A percentile compares a stretch with the other conserved stretches of the same genome.
Conservation (phyloP, 2,888 invertebrate genomes). For the Nymphalis urticae region DNA sequence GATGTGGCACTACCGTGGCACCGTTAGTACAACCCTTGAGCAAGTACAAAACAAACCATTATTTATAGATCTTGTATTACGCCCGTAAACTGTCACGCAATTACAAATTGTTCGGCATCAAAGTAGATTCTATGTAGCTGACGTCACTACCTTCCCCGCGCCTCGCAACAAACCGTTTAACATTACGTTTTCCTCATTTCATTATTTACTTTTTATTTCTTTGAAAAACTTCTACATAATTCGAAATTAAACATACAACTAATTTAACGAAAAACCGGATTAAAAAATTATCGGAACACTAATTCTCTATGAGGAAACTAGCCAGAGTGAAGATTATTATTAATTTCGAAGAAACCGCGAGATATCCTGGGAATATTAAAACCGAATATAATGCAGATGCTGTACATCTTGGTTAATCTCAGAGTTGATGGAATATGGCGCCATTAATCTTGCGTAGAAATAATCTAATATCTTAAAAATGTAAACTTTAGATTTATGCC, state of each 20-base stretch:
- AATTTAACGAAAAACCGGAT: not conserved
- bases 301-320: not conserved
- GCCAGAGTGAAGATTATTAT: not conserved
- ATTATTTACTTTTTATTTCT: conserved; percentile 15
- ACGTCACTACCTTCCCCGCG: conserved; percentile 5
- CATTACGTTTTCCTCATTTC: conserved; percentile 16
- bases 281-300: not conserved
- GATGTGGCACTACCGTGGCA: no score
- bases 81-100: not conserved
- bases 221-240: not conserved
- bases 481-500: no score
- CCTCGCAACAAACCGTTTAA: not conserved
- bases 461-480: not conserved
- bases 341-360: not conserved
- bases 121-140: conserved; percentile 15
- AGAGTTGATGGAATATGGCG: not conserved
- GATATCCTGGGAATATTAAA: no score
- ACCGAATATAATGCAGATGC: no score
- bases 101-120: not conserved
- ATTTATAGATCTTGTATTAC: no score
- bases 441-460: not conserved
- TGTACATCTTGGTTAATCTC: no score
- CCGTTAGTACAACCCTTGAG: no score
- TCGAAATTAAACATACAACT: not conserved
- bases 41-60: no score